A percentile compares a stretch with the other conserved stretches of the same genome.
These are phyloP conservation scores for Ascidia mentula DNA, from an alignment of 23 tunicate genomes.

Conservation along the genomic window DNA sequence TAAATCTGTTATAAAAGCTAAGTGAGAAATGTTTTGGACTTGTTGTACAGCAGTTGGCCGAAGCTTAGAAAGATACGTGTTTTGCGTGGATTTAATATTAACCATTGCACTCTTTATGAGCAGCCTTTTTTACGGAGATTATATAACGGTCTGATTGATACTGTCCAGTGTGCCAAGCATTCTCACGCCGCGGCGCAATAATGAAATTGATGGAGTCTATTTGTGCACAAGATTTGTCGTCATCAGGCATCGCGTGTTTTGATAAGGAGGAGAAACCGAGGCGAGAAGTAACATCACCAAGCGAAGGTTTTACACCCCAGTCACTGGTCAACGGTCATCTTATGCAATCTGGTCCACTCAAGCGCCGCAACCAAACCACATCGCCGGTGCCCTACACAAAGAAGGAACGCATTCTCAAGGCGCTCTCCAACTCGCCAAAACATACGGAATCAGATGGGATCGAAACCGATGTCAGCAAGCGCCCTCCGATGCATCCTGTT, in stretches of 20 bases:
- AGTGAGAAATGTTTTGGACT: too few species aligned
- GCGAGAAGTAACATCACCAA: not conserved
- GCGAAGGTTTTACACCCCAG: not conserved
- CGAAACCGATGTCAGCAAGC: not conserved
- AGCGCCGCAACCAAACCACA: not conserved
- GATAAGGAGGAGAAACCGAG: not conserved
- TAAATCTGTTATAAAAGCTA: too few species aligned
- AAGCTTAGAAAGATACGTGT: too few species aligned
- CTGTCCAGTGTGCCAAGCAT: too few species aligned
- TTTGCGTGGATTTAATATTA: too few species aligned
- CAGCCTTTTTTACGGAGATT: too few species aligned
- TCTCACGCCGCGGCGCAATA: slow-evolving; percentile 8
- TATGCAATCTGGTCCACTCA: not conserved
- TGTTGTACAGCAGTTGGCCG: too few species aligned
- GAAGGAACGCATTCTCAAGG: not conserved
- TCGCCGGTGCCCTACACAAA: not conserved
- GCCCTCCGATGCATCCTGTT: not conserved
- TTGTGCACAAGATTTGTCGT: not conserved
- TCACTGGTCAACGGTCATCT: not conserved
- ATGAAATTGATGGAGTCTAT: slow-evolving; percentile 5
- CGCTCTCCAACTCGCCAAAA: not conserved
- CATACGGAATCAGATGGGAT: not conserved
- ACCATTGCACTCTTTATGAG: too few species aligned
- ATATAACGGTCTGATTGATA: too few species aligned
- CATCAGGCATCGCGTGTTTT: not conserved